A percentile compares a stretch with the other conserved stretches of the same genome.
phyloP scores from a whole-genome alignment of 1,140 invertebrate species.

The Hylyphantes graminicola region DNA sequence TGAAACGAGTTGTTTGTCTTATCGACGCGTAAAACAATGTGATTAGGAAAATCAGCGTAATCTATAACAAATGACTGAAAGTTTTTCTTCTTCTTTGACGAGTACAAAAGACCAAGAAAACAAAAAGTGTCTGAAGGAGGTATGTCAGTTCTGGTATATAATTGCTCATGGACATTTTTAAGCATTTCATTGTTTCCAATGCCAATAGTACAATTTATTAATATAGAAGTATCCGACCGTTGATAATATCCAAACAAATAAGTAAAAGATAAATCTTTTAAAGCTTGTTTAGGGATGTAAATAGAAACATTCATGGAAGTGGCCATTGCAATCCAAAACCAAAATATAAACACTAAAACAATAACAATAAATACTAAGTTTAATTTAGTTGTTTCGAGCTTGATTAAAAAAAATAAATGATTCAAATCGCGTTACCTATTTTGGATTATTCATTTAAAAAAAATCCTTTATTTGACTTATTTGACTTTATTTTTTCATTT shows the following conservation, averaged over 20 bases:
- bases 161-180: not conserved
- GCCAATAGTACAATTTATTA: slow-evolving; percentile 12
- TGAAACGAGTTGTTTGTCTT: not conserved
- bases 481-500: too few species aligned
- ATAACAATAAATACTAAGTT: not conserved
- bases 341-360: not conserved
- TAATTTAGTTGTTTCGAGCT: not conserved
- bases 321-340: not conserved
- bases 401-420: not conserved
- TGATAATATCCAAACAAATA: slow-evolving; percentile 31
- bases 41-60: not conserved
- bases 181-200: not conserved
- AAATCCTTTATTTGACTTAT: too few species aligned
- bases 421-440: too few species aligned
- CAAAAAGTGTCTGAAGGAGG: not conserved
- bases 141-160: not conserved
- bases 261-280: not conserved
- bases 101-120: slow-evolving; percentile 30
- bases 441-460: too few species aligned
- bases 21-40: slow-evolving; percentile 18
- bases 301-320: slow-evolving; percentile 1
- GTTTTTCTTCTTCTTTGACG: not conserved
- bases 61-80: not conserved
- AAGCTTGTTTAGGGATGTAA: slow-evolving; percentile 6
- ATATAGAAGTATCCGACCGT: not conserved